Percentiles rank a stretch among this genome's conserved stretches.
Evolutionary conservation across 2,113 vertebrate species (phyloP).

Genomic region (Amia ocellicauda): DNA sequence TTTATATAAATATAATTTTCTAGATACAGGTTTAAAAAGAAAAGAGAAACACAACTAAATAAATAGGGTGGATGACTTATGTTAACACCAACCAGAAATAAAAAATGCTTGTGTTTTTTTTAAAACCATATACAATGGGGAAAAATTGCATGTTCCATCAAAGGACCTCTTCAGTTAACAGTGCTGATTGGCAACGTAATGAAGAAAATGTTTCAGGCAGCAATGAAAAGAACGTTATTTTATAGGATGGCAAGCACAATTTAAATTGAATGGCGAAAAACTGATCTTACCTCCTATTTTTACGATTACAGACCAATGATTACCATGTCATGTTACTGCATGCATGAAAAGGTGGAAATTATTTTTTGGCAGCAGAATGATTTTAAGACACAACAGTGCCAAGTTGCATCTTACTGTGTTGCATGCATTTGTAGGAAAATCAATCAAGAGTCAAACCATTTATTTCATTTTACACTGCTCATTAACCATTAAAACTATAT

Average conservation of each 20-base stretch:
- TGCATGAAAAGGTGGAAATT: conserved; percentile 8
- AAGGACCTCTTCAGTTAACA: neutral
- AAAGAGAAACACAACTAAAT: too few relatives aligned
- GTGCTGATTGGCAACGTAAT: neutral
- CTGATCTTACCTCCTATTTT: neutral
- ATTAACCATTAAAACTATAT: neutral
- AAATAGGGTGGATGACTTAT: too few relatives aligned
- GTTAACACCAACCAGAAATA: neutral
- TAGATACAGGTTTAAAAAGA: too few relatives aligned
- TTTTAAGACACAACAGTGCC: conserved; percentile 10
- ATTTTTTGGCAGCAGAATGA: neutral
- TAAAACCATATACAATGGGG: neutral
- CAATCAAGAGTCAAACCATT: neutral
- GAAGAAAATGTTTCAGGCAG: neutral
- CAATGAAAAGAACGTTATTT: neutral
- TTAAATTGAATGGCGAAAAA: neutral
- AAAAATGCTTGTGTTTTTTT: neutral
- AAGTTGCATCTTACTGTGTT: neutral
- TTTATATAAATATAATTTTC: too few relatives aligned
- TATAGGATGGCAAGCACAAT: neutral
- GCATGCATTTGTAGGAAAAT: neutral
- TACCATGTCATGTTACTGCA: conserved; percentile 8
- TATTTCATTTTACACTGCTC: neutral
- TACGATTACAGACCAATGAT: neutral
- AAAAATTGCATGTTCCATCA: neutral